Conservation (phyloP, 1,140 invertebrate species). For the Pogonomyrmex californicus region DNA sequence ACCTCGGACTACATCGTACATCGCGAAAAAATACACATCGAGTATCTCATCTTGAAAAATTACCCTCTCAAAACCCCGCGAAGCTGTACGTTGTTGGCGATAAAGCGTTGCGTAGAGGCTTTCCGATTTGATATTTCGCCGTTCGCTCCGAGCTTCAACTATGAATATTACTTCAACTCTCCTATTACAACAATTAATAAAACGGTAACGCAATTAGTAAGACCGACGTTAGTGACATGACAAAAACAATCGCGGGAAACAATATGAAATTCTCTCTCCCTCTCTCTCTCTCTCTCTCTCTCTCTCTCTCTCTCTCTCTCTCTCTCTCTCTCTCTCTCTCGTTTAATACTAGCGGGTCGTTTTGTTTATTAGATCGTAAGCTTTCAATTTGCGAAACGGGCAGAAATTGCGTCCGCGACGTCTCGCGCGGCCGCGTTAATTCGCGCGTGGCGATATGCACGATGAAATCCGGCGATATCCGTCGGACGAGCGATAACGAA, state of each 20-base stretch:
- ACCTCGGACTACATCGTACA: not conserved
- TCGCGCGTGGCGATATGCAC: not conserved
- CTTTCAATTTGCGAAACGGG: constrained; percentile 37
- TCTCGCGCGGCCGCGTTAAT: not conserved
- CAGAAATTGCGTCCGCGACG: constrained; percentile 14
- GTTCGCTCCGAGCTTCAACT: not conserved
- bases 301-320: too few species aligned
- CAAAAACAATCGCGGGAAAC: not conserved
- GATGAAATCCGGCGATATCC: constrained; percentile 15
- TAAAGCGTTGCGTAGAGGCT: too few species aligned
- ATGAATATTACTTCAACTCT: not conserved
- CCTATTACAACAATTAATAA: not conserved
- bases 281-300: too few species aligned
- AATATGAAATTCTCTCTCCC: not conserved
- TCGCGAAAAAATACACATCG: not conserved
- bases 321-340: too few species aligned
- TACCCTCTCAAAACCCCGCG: not conserved
- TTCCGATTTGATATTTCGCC: not conserved
- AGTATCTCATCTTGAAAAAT: not conserved
- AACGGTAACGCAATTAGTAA: not conserved
- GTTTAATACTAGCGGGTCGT: not conserved
- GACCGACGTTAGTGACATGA: not conserved
- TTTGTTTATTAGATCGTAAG: constrained; percentile 19
- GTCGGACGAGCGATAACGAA: constrained; percentile 39
- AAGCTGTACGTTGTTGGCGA: too few species aligned